Evolutionary conservation across 2,797 vertebrate species (phyloP), one percentile per base, ranked within the genome.

Genomic region (Syngnathus acus): DNA sequence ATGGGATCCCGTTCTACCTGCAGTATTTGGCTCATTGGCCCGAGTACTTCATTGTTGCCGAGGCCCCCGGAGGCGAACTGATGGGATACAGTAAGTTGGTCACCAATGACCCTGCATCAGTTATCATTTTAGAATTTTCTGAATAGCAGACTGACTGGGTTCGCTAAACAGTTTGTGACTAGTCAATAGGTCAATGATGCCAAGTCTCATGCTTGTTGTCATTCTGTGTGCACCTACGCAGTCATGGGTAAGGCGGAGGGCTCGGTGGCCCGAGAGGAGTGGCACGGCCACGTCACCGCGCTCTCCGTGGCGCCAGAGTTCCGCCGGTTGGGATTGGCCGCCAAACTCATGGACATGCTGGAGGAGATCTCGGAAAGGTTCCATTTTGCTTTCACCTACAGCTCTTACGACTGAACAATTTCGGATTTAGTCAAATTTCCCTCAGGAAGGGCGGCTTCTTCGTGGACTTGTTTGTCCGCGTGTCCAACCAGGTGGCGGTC

Each of bases 1-100:
- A 98, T 85, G 95, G 97, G 62, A 98, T 96, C 74, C 95, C 95
- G 0, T 99, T 99, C 76, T 98, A 97, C 77, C 85, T 97, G n/a
- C 95, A 98, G 90, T 98, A 98, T 79, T 89, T 99, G 16, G 96
- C 97, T 45, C 96, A 98, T 82, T 96, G 97, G 96, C 97, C 97
- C 0, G 95, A 99, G 87, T 97, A 99, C 71, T 98, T 98, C 85
- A 93, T 98, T 2, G 94, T 98, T 0, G 95, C 96, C 0, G 94
- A 98, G 84, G 96, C 95, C 57, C 95, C 97, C 4, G 95, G 95
- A 4, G 94, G 95, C 50, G 95, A 98, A 71, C 89, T 97, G 69
- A 98, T 98, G 96, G 96, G 95, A 63, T 99, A 98, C 80, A 97
- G 96, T 97, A 83, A 92, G 95, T 93, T 68, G 39, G 1, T n/a